phyloP scores from a whole-genome alignment of 2,797 vertebrate species.

The Gymnothorax javanicus region DNA sequence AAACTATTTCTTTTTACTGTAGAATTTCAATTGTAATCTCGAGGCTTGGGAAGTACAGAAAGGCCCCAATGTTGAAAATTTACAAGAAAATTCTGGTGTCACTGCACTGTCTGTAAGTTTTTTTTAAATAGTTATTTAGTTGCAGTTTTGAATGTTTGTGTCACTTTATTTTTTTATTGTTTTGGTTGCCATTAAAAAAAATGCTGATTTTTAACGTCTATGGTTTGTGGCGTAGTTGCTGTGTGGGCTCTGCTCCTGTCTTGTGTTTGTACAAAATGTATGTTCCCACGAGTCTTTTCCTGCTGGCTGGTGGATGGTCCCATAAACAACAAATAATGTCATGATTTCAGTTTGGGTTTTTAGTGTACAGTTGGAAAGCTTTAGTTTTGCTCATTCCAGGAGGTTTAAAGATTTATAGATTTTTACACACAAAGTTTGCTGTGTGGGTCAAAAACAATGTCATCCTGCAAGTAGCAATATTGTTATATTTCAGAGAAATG shows the following conservation, averaged over 20 bases:
- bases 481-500: not conserved
- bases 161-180: not conserved
- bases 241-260: not conserved
- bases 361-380: not conserved
- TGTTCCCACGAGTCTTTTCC: not conserved
- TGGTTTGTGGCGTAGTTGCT: not conserved
- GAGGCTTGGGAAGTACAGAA: not conserved
- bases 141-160: not conserved
- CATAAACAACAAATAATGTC: not conserved
- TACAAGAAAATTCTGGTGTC: not conserved
- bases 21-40: not conserved
- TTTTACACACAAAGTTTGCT: not conserved
- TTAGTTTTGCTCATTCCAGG: not conserved
- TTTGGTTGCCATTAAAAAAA: conserved; percentile 1
- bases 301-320: not conserved
- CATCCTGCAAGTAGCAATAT: not conserved
- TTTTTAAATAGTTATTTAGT: not conserved
- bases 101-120: not conserved
- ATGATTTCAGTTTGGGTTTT: not conserved
- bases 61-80: not conserved
- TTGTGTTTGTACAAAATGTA: not conserved
- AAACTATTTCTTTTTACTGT: not conserved
- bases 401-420: not conserved
- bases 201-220: not conserved
- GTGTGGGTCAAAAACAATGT: not conserved